phyloP scores from a whole-genome alignment of 2,113 vertebrate species.

The Amia ocellicauda region DNA sequence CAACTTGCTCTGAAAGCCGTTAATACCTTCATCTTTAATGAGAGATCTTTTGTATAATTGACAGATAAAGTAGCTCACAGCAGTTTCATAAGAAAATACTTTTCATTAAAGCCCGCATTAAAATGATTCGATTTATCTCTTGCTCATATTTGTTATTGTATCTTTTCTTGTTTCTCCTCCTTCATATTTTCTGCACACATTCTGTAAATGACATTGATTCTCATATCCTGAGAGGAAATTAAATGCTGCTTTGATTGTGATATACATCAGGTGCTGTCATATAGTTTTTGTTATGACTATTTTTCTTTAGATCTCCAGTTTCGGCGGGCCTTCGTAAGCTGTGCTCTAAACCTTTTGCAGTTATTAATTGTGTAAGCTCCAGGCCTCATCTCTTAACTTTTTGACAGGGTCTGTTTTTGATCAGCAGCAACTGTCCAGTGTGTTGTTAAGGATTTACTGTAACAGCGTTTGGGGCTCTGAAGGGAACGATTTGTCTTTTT shows the following conservation, averaged over 20 bases:
- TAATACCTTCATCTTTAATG: slow-evolving; percentile 22
- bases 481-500: no score
- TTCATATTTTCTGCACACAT: slow-evolving; percentile 4
- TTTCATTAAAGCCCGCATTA: slow-evolving; percentile 52
- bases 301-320: no score
- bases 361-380: no score
- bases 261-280: not conserved
- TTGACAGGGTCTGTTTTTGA: no score
- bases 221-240: slow-evolving; percentile 7
- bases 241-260: not conserved
- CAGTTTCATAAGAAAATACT: slow-evolving; percentile 25
- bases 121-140: slow-evolving; percentile 46
- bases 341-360: no score
- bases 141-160: slow-evolving; percentile 38
- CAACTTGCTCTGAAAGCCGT: slow-evolving; percentile 18
- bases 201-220: not conserved
- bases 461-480: no score
- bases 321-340: no score
- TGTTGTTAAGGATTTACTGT: no score
- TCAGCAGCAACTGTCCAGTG: no score
- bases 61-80: slow-evolving; percentile 11
- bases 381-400: no score
- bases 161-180: slow-evolving; percentile 11
- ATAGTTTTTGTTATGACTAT: no score
- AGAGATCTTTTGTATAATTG: slow-evolving; percentile 22